A percentile compares a stretch with the other conserved stretches of the same genome.
Conservation (phyloP, 2,797 vertebrate species). For the Ctenochaetus hawaiiensis region DNA sequence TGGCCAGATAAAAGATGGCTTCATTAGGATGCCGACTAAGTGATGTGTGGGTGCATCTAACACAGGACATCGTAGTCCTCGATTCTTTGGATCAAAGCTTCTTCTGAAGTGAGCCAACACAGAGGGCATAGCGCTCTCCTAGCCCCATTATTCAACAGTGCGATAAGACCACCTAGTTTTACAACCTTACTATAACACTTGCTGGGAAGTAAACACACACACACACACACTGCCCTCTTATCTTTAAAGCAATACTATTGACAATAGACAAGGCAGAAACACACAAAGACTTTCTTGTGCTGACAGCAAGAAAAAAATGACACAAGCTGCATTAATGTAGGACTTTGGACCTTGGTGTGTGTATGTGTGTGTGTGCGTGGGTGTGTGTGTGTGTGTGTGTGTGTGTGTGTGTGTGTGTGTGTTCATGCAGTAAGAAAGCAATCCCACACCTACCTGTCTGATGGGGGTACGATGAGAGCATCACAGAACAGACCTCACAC, state of each 20-base stretch:
- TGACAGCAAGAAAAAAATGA: constrained; percentile 56
- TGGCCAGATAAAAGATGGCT: neutral
- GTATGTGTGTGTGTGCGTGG: constrained; percentile 16
- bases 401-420: constrained; percentile 37
- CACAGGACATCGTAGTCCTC: constrained; percentile 24
- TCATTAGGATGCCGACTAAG: constrained; percentile 31
- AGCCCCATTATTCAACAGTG: constrained; percentile 64
- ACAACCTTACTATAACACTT: constrained; percentile 34
- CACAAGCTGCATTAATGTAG: constrained; percentile 24
- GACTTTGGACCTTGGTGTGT: constrained; percentile 27
- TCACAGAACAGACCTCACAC: constrained; percentile 67
- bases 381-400: constrained; percentile 29
- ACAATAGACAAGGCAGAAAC: constrained; percentile 41
- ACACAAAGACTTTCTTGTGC: constrained; percentile 58
- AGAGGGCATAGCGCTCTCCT: constrained; percentile 39
- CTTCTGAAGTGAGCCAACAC: constrained; percentile 40
- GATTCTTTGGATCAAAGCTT: constrained; percentile 40
- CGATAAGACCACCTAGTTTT: constrained; percentile 71
- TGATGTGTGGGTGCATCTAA: constrained; percentile 18
- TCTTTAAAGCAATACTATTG: constrained; percentile 69
- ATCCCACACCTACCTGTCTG: constrained; percentile 55
- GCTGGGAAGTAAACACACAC: neutral
- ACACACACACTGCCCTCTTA: constrained; percentile 54
- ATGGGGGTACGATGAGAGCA: constrained; percentile 75
- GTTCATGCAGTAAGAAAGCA: constrained; percentile 7